Base-by-base conservation (phyloP, 2,113 vertebrate genomes). In the Stictonetta naevosa region DNA sequence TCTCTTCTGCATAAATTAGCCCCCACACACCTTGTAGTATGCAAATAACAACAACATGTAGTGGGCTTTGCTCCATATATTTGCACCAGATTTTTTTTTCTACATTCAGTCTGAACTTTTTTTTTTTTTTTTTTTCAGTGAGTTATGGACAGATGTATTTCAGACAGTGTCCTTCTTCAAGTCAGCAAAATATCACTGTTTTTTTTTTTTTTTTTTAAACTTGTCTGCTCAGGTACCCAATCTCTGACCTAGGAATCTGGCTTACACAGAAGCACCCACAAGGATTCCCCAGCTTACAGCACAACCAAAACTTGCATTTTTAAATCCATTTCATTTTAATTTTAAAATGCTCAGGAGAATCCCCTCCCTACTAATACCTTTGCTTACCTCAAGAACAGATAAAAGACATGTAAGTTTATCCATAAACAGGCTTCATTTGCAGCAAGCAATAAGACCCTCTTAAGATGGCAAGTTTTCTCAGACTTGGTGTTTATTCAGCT, bases 41-140 rank as follows among this genome's bases (percentile, higher is more conserved):
- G 83, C 63, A 97, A 95, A 94, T 74, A 96, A 85, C 58, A 86
- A 48, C 53, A 93, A 89, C 2, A 14, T 59, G 59, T 80, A 83
- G 56, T 58, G 60, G 60, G 73, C 58, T 52, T 84, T 29, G 44
- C 88, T 86, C 60, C 23, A 0, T 36, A 62, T 52, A 38, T 83
- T 93, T 53, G 11, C 73, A 53, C 16, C 66, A 66, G 21, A 75
- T 62, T 67, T 92, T 56, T 11, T 87, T 91, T 92, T 52, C 71
- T 81, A 11, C 29, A 20, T 18, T 56, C 11, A 10, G 5, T 90
- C 46, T 5, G 2, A 93, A 81, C 19, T 86, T 52, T 52, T 50
- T n/a, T 44, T 78, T 75, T 75, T 69, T 77, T 46, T 48, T 48
- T 50, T 50, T 80, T 90, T 88, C 56, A 56, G 16, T 66, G 71